Conservation (phyloP, 2,888 invertebrate genomes). For the Pterostichus niger region DNA sequence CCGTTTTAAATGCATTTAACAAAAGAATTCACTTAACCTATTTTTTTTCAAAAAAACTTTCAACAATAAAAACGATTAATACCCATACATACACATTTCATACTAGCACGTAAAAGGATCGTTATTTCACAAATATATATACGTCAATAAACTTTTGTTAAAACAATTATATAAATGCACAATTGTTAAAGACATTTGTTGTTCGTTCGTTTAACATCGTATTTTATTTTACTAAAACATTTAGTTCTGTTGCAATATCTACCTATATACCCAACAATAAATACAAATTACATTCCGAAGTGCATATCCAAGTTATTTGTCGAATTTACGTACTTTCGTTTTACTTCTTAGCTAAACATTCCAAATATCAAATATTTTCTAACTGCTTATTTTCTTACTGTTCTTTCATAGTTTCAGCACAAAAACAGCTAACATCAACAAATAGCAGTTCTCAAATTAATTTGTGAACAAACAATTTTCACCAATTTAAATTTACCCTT, state of each 20-base stretch:
- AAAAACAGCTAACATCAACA: too few relatives aligned
- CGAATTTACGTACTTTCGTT: slow-evolving; percentile 2
- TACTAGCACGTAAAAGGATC: slow-evolving; percentile 18
- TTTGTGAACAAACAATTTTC: too few relatives aligned
- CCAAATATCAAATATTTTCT: too few relatives aligned
- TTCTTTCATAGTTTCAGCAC: too few relatives aligned
- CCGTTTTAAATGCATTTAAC: slow-evolving; percentile 36
- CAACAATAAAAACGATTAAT: slow-evolving; percentile 35
- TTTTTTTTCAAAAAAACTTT: slow-evolving; percentile 30
- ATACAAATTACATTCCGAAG: slow-evolving; percentile 5
- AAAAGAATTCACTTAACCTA: slow-evolving; percentile 48
- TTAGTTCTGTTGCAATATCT: background rate
- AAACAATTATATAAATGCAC: background rate
- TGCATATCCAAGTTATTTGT: slow-evolving; percentile 21
- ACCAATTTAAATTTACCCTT: too few relatives aligned
- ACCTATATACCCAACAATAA: slow-evolving; percentile 17
- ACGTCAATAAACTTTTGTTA: slow-evolving; percentile 12
- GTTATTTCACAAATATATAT: slow-evolving; percentile 19
- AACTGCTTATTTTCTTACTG: too few relatives aligned
- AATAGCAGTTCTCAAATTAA: too few relatives aligned
- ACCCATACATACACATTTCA: slow-evolving; percentile 2
- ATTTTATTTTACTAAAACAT: slow-evolving; percentile 19
- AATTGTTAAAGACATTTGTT: background rate
- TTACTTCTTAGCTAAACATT: background rate
- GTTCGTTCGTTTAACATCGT: slow-evolving; percentile 6